Conservation (phyloP, 2,797 vertebrate genomes). For the Galago senegalensis region DNA sequence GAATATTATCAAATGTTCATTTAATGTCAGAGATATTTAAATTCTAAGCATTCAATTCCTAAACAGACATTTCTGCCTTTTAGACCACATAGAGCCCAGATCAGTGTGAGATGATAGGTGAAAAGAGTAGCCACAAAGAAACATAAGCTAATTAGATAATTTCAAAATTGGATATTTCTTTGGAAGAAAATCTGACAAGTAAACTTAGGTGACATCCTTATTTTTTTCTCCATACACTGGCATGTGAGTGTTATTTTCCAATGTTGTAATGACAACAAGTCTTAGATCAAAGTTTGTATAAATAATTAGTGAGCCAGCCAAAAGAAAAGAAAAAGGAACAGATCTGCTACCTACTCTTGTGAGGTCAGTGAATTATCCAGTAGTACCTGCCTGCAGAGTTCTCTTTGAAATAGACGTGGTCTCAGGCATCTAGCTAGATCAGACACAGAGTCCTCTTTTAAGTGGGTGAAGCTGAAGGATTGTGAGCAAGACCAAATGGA, state of each 20-base stretch:
- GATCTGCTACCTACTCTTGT: neutral
- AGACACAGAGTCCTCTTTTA: neutral
- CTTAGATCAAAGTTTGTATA: neutral
- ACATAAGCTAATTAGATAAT: neutral
- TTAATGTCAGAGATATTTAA: constrained; percentile 3
- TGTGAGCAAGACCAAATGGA: neutral
- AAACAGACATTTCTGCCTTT: constrained; percentile 1
- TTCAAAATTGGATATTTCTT: neutral
- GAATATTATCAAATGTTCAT: constrained; percentile 30
- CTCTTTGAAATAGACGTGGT: neutral
- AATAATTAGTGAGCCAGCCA: neutral
- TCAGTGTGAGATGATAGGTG: neutral
- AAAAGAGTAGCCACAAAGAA: neutral
- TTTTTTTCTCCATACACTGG: neutral
- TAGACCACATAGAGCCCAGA: neutral
- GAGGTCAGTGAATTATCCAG: neutral
- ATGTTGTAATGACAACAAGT: neutral
- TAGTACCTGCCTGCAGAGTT: neutral
- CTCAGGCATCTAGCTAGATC: neutral
- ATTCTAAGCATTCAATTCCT: neutral
- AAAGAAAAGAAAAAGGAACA: neutral
- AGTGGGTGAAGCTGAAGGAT: neutral
- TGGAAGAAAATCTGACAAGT: neutral
- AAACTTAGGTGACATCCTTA: neutral
- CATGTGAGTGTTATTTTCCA: neutral